Conservation (phyloP, 1,140 invertebrate genomes). For the Goniozus legneri region DNA sequence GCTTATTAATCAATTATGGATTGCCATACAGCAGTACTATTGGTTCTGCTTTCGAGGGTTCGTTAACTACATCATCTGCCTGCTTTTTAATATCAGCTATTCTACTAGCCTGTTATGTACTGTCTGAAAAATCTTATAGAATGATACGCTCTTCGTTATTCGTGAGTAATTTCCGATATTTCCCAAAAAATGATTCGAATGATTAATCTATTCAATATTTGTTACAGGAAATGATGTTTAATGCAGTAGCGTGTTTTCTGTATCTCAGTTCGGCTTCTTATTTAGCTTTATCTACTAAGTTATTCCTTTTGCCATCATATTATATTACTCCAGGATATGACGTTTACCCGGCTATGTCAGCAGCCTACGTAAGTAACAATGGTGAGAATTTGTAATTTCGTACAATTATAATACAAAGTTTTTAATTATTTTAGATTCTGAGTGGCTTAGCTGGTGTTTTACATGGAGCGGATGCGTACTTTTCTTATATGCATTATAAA, state of each 20-base stretch:
- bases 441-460: slow-evolving; percentile 67
- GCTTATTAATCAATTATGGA: slow-evolving; percentile 71
- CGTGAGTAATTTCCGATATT: slow-evolving; percentile 57
- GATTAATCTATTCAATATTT: background rate
- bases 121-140: slow-evolving; percentile 71
- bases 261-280: slow-evolving; percentile 73
- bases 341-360: slow-evolving; percentile 79
- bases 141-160: slow-evolving; percentile 74
- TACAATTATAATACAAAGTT: slow-evolving; percentile 1
- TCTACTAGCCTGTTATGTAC: slow-evolving; percentile 68
- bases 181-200: background rate
- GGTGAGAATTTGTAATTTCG: background rate
- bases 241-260: slow-evolving; percentile 67
- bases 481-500: slow-evolving; percentile 66
- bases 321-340: slow-evolving; percentile 59
- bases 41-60: slow-evolving; percentile 70
- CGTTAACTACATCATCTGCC: slow-evolving; percentile 70
- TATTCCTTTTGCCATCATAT: slow-evolving; percentile 67
- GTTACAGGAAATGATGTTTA: slow-evolving; percentile 75
- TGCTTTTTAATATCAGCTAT: slow-evolving; percentile 71
- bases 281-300: slow-evolving; percentile 70
- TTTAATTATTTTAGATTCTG: slow-evolving; percentile 62
- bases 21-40: slow-evolving; percentile 63
- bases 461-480: slow-evolving; percentile 71
- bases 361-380: slow-evolving; percentile 70